A percentile compares a stretch with the other conserved stretches of the same genome.
These are phyloP conservation scores for Pycnomerus fuliginosus DNA, from an alignment of 2,888 invertebrate genomes.

Conservation along the genomic window DNA sequence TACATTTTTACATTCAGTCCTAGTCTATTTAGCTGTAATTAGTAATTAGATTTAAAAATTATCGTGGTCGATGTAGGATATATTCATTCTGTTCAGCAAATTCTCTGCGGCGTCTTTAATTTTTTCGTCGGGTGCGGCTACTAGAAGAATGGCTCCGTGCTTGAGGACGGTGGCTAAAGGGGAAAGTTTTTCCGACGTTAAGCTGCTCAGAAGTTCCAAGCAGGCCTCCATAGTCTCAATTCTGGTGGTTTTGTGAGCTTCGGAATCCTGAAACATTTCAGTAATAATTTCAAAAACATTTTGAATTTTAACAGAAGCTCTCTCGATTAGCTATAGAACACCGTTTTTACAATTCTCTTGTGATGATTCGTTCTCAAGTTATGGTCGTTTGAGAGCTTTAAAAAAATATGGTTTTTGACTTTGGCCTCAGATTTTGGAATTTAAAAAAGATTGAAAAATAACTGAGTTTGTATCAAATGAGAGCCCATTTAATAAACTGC, in stretches of 20 bases:
- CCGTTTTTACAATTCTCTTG: too few relatives aligned
- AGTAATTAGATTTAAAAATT: constrained; percentile 37
- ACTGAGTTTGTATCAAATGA: too few relatives aligned
- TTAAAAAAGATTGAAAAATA: too few relatives aligned
- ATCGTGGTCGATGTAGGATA: constrained; percentile 49
- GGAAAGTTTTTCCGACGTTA: constrained; percentile 47
- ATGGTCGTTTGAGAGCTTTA: neutral
- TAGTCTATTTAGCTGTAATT: constrained; percentile 1
- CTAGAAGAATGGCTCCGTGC: constrained; percentile 49
- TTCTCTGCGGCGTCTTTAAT: constrained; percentile 49
- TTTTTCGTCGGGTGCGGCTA: constrained; percentile 50
- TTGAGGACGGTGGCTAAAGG: constrained; percentile 49
- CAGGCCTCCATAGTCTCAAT: constrained; percentile 84
- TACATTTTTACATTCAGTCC: constrained; percentile 18
- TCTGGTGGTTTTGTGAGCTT: constrained; percentile 80
- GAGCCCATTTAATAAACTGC: too few relatives aligned
- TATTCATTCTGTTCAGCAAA: constrained; percentile 50
- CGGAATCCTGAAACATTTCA: constrained; percentile 66
- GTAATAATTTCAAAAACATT: too few relatives aligned
- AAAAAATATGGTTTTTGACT: too few relatives aligned
- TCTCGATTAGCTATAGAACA: too few relatives aligned
- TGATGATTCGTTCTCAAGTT: too few relatives aligned
- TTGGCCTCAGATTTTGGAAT: too few relatives aligned
- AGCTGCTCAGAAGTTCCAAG: constrained; percentile 65
- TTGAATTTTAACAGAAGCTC: too few relatives aligned